Evolutionary conservation across 2,113 vertebrate species (phyloP), one percentile per base, ranked within the genome.

Genomic region (Elachura formosa): DNA sequence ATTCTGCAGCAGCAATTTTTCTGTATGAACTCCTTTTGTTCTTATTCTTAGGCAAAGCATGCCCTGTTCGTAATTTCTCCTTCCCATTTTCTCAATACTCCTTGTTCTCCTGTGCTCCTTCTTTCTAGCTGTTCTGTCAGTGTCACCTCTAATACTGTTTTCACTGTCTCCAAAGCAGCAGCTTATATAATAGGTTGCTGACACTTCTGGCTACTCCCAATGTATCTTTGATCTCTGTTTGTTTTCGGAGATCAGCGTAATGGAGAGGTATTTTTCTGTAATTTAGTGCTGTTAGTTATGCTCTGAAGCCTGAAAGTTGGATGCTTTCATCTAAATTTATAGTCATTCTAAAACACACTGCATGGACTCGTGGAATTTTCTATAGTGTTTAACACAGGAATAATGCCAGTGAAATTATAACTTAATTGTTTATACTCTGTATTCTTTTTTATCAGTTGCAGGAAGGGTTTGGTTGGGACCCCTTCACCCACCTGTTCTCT

Each of bases 381-480:
- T 91, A 1, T 14, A 45, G 38, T 43, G 55, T 77, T 14, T 58
- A 54, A n/a, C 34, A 51, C 16, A 71, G 63, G 9, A 67, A 54
- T 81, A 79, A 58, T 84, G 31, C 8, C 59, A 71, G 19, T 86
- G 59, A 92, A 89, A 77, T 59, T 21, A 31, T 20, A 72, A 74
- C 12, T 86, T 66, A 2, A 13, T 54, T 81, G 12, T 59, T 84
- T 68, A 82, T 36, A 91, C 40, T 40, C 33, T 72, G 31, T 83
- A 23, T 89, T 90, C 54, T 83, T 69, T 55, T 94, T 49, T 29
- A 55, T 76, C 84, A 98, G 98, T 94, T 98, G 56, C 98, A 98
- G 91, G 98, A 98, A 88, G 97, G 96, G 26, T 98, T 98, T 94
- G 98, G 98, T 21, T 98, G 98, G 98, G 97, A 98, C 29, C 97